These are phyloP conservation scores for Atta colombica DNA, from an alignment of 1,140 invertebrate species.

Conservation along the genomic window DNA sequence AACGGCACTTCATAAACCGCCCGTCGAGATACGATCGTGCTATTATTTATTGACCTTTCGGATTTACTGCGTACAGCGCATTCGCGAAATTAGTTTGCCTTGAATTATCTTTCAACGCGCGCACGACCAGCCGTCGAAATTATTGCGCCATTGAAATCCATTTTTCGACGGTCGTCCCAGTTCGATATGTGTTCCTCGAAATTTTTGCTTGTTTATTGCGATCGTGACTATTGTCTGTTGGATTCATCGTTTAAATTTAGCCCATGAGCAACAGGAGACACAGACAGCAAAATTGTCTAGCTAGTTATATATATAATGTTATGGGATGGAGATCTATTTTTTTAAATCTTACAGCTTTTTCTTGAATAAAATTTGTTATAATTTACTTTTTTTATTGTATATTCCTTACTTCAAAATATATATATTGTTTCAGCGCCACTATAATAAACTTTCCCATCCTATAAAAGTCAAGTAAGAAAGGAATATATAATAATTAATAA, in stretches of 20 bases:
- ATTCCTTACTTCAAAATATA: too few species aligned
- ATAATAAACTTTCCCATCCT: too few species aligned
- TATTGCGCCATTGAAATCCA: constrained; percentile 74
- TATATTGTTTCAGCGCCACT: too few species aligned
- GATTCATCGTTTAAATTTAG: constrained; percentile 3
- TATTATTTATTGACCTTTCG: constrained; percentile 76
- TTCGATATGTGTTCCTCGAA: not conserved
- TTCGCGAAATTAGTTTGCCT: constrained; percentile 75
- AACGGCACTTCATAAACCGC: constrained; percentile 75
- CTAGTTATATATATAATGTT: not conserved
- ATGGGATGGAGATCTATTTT: too few species aligned
- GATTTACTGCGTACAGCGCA: constrained; percentile 68
- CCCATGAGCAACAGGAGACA: not conserved
- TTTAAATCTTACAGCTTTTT: too few species aligned
- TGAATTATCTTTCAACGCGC: constrained; percentile 74
- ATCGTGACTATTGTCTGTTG: constrained; percentile 21
- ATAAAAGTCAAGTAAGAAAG: not conserved
- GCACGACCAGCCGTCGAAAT: constrained; percentile 63
- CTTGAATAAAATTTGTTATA: too few species aligned
- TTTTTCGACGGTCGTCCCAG: constrained; percentile 54
- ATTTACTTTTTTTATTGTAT: too few species aligned
- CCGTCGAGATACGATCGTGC: constrained; percentile 69
- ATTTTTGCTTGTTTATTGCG: constrained; percentile 9
- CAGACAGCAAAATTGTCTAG: not conserved
- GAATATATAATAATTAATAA: constrained; percentile 18